Base-by-base conservation (phyloP, 2,113 vertebrate genomes). In the Mastomys coucha region DNA sequence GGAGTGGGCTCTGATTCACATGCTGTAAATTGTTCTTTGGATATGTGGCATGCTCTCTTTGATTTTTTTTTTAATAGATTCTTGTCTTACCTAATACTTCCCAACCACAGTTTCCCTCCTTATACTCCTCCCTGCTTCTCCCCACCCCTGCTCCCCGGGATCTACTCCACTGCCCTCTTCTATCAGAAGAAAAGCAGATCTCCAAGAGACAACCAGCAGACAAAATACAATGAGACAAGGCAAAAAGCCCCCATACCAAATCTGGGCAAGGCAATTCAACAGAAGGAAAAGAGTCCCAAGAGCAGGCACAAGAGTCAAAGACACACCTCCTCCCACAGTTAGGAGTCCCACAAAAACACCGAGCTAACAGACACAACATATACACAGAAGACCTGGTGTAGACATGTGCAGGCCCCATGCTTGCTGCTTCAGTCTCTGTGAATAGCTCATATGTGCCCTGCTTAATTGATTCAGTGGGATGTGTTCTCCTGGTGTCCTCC, bases 1-100 rank as follows among this genome's bases (percentile, higher is more conserved):
- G 49, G 51, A 89, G 51, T 92, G 42, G 33, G 80, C 72, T 91
- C 76, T 77, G 60, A 42, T 76, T 81, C 96, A 95, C 95, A 75
- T 78, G 53, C 82, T 60, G 26, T 5, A 0, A 28, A 69, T 8
- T 81, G 85, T 17, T 75, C 92, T 17, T 60, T 96, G 42, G 86
- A 49, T 85, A 26, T 49, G 31, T 94, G 56, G 26, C 49, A 70
- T 81, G 20, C 78, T 94, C 28, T 80, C 87, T 51, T 96, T 36
- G 33, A 7, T 88, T 45, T 88, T 60, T 91, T 91, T 77, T 31
- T 31, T 5, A 77, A 51, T 51, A 78, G 42, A 16, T 33, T 33
- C 16, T 78, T 53, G 3, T 78, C 76, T 53, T 31, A 49, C 28
- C 26, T 14, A 28, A 45, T 76, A 76, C 39, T 31, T 33, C 76